Evolutionary conservation across 2,113 vertebrate genomes (phyloP).

Genomic region (Macroglossus sobrinus): DNA sequence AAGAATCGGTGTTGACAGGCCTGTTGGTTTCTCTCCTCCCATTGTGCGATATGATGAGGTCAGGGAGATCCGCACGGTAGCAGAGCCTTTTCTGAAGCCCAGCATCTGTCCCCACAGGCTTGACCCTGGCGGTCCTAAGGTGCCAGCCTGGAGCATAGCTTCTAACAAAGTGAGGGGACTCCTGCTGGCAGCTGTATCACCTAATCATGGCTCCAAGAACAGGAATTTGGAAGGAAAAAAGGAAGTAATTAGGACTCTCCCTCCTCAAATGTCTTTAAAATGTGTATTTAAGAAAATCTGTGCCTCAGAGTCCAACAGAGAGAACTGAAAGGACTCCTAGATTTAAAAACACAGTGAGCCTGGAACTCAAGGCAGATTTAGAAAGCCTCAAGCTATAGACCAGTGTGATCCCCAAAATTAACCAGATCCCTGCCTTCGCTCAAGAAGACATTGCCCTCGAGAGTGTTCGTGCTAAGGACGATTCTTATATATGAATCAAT

Average conservation of each 20-base stretch:
- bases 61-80: background rate
- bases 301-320: background rate
- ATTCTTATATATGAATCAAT: background rate
- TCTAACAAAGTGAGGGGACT: too few species aligned
- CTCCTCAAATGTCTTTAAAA: slow-evolving; percentile 52
- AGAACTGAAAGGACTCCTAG: background rate
- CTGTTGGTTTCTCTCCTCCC: background rate
- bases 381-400: background rate
- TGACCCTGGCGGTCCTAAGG: too few species aligned
- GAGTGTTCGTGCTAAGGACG: background rate
- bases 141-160: too few species aligned
- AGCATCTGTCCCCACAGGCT: too few species aligned
- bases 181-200: background rate
- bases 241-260: slow-evolving; percentile 40
- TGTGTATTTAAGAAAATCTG: background rate
- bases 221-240: background rate
- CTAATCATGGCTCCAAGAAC: background rate
- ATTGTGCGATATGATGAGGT: background rate
- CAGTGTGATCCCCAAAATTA: background rate
- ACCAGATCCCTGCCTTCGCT: background rate
- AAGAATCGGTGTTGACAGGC: background rate
- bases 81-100: too few species aligned
- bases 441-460: background rate
- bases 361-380: background rate
- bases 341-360: background rate